Percentiles rank a stretch among this genome's conserved stretches.
These are phyloP conservation scores for Rhinopomastus cyanomelas DNA, from an alignment of 2,113 vertebrate genomes.

Conservation along the genomic window DNA sequence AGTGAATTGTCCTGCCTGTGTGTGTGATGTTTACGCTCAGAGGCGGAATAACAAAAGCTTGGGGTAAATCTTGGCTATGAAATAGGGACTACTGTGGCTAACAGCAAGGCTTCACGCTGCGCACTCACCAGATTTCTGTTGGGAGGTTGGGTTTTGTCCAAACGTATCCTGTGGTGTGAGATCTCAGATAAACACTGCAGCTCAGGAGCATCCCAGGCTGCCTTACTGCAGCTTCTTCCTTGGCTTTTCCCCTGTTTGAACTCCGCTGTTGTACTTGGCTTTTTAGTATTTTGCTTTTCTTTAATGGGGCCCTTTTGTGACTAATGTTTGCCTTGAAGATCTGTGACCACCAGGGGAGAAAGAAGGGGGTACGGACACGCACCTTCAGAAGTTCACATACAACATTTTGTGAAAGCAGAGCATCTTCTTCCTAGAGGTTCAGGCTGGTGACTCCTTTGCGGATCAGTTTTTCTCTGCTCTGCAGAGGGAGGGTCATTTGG, in stretches of 20 bases:
- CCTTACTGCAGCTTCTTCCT: background rate
- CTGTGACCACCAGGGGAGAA: background rate
- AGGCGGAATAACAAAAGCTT: constrained; percentile 28
- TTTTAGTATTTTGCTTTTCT: background rate
- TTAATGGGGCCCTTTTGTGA: background rate
- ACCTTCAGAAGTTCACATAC: background rate
- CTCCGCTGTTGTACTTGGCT: background rate
- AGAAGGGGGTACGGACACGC: background rate
- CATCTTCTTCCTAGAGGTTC: background rate
- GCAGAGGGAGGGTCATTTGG: background rate
- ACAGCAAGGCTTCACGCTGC: background rate
- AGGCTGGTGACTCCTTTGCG: background rate
- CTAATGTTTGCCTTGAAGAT: background rate
- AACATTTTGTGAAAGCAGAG: background rate
- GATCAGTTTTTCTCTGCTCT: background rate
- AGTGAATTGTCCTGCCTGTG: constrained; percentile 40
- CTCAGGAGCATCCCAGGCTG: background rate
- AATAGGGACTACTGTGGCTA: background rate
- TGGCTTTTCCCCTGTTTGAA: background rate
- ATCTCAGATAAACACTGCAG: background rate
- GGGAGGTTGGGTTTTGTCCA: background rate
- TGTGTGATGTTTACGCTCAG: constrained; percentile 16
- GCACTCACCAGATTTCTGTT: background rate
- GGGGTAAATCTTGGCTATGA: background rate
- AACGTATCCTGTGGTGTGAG: background rate